Conservation (phyloP, 1,140 invertebrate species). For the Formica exsecta region DNA sequence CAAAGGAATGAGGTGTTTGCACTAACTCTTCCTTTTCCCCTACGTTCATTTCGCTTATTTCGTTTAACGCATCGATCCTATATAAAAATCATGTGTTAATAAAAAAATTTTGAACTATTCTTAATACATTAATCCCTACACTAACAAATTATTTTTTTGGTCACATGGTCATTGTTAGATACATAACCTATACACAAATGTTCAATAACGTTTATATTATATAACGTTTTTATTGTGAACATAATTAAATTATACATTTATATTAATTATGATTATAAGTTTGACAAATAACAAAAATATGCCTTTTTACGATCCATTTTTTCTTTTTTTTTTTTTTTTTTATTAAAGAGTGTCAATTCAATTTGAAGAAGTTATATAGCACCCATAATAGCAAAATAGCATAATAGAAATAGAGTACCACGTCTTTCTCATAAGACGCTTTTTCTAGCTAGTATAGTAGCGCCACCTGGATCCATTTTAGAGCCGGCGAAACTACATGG, state of each 20-base stretch:
- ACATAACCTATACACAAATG: background rate
- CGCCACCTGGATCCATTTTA: no score
- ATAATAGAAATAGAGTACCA: no score
- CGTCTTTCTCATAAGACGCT: no score
- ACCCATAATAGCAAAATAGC: no score
- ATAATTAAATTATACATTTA: background rate
- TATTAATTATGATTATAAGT: background rate
- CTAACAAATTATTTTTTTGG: slow-evolving; percentile 11
- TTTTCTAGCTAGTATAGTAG: no score
- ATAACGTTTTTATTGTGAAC: background rate
- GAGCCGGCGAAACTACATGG: no score
- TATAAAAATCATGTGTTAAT: background rate
- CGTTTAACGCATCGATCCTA: slow-evolving; percentile 84
- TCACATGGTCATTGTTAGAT: background rate
- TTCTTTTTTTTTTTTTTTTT: background rate
- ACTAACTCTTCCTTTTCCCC: slow-evolving; percentile 91
- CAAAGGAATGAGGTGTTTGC: slow-evolving; percentile 97
- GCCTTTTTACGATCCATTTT: slow-evolving; percentile 65
- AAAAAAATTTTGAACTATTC: background rate
- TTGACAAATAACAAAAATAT: slow-evolving; percentile 26
- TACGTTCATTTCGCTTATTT: slow-evolving; percentile 82
- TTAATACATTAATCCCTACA: background rate
- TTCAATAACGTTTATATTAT: background rate
- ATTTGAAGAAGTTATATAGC: no score
- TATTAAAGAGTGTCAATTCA: no score